These are phyloP conservation scores for Diplodus sargus DNA, from an alignment of 2,797 vertebrate genomes.

Conservation along the genomic window DNA sequence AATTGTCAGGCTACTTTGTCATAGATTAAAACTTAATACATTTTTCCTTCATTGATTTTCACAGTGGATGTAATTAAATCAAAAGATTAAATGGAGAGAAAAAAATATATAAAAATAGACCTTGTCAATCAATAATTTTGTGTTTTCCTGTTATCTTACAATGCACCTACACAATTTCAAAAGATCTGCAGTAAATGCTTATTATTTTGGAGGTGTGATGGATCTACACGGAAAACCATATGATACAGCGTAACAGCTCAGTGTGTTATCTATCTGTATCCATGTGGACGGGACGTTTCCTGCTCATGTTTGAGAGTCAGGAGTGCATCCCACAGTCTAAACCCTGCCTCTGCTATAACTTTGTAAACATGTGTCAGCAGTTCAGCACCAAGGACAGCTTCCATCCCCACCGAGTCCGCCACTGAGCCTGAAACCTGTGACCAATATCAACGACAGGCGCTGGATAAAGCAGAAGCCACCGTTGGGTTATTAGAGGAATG, in stretches of 20 bases:
- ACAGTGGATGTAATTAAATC: too few species aligned
- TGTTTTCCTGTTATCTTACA: neutral
- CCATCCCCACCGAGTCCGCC: neutral
- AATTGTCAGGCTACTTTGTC: too few species aligned
- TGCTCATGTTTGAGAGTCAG: neutral
- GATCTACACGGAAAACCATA: neutral
- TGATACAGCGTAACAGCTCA: neutral
- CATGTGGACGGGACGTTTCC: neutral
- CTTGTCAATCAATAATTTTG: neutral
- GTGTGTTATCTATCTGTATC: neutral
- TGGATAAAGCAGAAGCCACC: neutral
- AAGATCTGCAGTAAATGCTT: neutral
- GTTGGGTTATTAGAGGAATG: neutral
- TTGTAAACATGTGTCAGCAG: neutral
- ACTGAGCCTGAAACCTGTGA: too few species aligned
- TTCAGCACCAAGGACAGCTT: slow-evolving; percentile 65
- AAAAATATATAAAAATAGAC: neutral
- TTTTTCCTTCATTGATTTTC: too few species aligned
- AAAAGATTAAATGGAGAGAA: neutral
- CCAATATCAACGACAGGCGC: neutral
- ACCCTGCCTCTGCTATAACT: neutral
- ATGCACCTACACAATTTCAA: neutral
- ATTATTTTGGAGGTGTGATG: slow-evolving; percentile 4
- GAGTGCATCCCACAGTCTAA: neutral
- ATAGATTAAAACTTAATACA: too few species aligned